These are phyloP conservation scores for Orestias chungarensis DNA, from an alignment of 2,797 vertebrate genomes.

Conservation along the genomic window DNA sequence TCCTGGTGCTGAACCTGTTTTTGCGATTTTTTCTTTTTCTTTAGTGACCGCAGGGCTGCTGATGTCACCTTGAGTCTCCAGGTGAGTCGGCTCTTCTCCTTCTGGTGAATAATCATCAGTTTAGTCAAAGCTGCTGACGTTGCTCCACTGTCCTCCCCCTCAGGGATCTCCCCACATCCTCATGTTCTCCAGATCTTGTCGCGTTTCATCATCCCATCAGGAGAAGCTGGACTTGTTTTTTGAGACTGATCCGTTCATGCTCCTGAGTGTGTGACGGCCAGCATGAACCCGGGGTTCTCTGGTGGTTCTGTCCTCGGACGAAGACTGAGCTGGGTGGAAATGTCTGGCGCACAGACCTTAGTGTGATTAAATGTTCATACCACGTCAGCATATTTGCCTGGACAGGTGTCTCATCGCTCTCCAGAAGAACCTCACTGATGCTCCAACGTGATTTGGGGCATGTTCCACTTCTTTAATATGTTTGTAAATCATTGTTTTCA, in stretches of 20 bases:
- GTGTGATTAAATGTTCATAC: background rate
- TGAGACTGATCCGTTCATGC: background rate
- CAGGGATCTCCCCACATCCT: constrained; percentile 1
- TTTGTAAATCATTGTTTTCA: no score
- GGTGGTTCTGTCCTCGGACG: no score
- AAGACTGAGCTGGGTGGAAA: no score
- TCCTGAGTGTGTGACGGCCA: background rate
- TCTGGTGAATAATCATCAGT: background rate
- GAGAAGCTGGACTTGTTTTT: background rate
- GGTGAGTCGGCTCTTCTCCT: constrained; percentile 33
- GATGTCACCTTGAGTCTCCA: constrained; percentile 58
- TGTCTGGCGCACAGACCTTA: background rate
- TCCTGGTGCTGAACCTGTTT: background rate
- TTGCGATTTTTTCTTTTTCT: constrained; percentile 33
- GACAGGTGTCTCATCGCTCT: background rate
- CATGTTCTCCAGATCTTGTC: background rate
- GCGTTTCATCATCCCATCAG: background rate
- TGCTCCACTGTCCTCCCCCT: constrained; percentile 3
- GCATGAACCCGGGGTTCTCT: background rate
- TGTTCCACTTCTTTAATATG: no score
- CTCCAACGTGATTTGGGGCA: no score
- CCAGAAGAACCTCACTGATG: background rate
- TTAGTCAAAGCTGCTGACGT: background rate
- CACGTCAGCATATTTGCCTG: background rate
- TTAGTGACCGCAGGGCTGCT: constrained; percentile 71